Percentiles rank a stretch among this genome's conserved stretches.
Conservation (phyloP, 2,888 invertebrate genomes). For the Hoplodrina blanda region DNA sequence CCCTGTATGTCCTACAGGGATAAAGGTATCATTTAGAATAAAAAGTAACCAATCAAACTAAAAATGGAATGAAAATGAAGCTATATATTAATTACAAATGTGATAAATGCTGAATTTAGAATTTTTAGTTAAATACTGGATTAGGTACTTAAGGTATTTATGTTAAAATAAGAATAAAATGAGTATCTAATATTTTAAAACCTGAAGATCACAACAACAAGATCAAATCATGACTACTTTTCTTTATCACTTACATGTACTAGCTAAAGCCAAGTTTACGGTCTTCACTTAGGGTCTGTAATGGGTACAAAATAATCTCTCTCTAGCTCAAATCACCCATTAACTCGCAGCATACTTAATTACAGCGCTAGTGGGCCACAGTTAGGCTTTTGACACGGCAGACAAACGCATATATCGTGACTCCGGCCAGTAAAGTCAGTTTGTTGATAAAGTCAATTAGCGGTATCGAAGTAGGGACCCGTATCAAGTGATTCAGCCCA, state of each 20-base stretch:
- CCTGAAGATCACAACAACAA: not conserved
- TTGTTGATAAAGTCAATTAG: constrained; percentile 91
- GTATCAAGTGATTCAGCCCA: constrained; percentile 88
- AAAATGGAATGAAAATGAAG: constrained; percentile 9
- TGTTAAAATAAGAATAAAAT: constrained; percentile 9
- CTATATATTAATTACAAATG: constrained; percentile 2
- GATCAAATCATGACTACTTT: constrained; percentile 15
- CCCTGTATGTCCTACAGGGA: constrained; percentile 27
- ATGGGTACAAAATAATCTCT: constrained; percentile 60
- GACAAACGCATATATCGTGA: constrained; percentile 90
- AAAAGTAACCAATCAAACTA: constrained; percentile 32
- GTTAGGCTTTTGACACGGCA: constrained; percentile 89
- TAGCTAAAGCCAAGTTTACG: constrained; percentile 46
- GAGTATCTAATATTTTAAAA: not conserved
- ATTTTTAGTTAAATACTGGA: not conserved
- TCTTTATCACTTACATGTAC: constrained; percentile 22
- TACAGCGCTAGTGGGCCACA: constrained; percentile 84
- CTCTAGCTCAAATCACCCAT: constrained; percentile 82
- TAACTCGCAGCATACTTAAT: constrained; percentile 85
- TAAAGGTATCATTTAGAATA: constrained; percentile 36
- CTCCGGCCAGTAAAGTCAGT: constrained; percentile 89
- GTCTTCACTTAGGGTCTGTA: constrained; percentile 46
- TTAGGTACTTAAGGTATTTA: not conserved
- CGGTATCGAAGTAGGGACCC: constrained; percentile 89
- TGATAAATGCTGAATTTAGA: constrained; percentile 10